Evolutionary conservation across 2,888 invertebrate genomes (phyloP).

Genomic region (Smittia sp.): DNA sequence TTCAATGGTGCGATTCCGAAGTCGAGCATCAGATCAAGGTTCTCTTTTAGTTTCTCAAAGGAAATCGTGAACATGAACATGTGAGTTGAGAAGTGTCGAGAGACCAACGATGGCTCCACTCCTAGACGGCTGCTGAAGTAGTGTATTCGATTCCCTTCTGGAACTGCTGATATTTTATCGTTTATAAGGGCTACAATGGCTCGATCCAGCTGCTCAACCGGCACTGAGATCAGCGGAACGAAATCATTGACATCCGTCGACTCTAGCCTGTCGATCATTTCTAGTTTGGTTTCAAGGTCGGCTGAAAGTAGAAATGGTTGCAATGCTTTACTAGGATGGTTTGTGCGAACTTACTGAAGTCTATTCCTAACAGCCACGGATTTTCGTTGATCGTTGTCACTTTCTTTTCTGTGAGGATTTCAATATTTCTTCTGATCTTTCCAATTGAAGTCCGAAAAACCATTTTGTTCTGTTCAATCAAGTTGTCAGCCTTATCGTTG

Average conservation of each 20-base stretch:
- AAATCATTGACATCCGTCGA: background rate
- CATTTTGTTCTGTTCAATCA: background rate
- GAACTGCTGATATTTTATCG: slow-evolving; percentile 46
- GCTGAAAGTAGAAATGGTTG: background rate
- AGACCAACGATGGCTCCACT: slow-evolving; percentile 54
- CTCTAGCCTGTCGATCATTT: background rate
- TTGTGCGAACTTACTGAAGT: background rate
- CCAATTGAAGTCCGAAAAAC: background rate
- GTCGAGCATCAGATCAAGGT: slow-evolving; percentile 57
- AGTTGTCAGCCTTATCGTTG: background rate
- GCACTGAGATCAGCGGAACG: background rate
- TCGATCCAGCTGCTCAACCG: background rate
- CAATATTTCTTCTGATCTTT: slow-evolving; percentile 50
- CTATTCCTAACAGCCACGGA: background rate
- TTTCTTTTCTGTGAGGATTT: slow-evolving; percentile 47
- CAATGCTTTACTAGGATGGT: background rate
- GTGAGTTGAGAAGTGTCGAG: slow-evolving; percentile 56
- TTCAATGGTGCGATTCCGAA: slow-evolving; percentile 58
- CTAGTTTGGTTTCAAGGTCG: background rate
- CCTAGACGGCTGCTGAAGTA: slow-evolving; percentile 57
- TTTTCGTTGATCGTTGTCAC: background rate
- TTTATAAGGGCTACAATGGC: background rate
- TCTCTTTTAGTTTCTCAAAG: slow-evolving; percentile 56
- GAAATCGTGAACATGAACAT: slow-evolving; percentile 59
- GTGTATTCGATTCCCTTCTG: slow-evolving; percentile 59